Percentiles rank a stretch among this genome's conserved stretches.
Conservation (phyloP, 1,140 invertebrate genomes). For the Sipha flava region DNA sequence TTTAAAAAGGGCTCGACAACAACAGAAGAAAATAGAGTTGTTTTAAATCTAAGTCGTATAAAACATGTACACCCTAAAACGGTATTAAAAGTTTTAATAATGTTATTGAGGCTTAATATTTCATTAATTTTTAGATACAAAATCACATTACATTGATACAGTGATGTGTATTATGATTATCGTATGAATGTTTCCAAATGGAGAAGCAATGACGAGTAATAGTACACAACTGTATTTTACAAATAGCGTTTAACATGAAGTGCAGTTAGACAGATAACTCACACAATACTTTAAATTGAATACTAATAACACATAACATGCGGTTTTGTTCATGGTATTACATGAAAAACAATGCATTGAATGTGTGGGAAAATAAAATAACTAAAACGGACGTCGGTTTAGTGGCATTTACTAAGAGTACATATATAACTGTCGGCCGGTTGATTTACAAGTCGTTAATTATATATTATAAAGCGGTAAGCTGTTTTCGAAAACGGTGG, state of each 20-base stretch:
- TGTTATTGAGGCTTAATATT: neutral
- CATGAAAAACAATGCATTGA: neutral
- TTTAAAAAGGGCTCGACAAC: neutral
- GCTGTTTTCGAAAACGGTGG: neutral
- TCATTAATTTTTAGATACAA: neutral
- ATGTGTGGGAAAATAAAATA: neutral
- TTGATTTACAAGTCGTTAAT: constrained; percentile 26
- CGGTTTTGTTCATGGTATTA: neutral
- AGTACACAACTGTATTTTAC: neutral
- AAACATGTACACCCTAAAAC: neutral
- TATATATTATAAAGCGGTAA: constrained; percentile 10
- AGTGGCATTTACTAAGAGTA: neutral
- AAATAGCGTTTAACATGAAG: neutral
- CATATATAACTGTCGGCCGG: constrained; percentile 2
- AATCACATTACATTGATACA: neutral
- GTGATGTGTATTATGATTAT: neutral
- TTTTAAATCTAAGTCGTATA: neutral
- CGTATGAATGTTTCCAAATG: neutral
- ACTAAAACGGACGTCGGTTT: neutral
- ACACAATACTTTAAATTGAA: neutral
- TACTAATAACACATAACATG: too few relatives aligned
- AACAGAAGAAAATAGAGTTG: neutral
- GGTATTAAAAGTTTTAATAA: neutral
- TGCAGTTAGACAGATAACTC: neutral
- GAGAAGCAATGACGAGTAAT: neutral